Base-by-base conservation (phyloP, 1,140 invertebrate genomes). In the Papilio glaucus region DNA sequence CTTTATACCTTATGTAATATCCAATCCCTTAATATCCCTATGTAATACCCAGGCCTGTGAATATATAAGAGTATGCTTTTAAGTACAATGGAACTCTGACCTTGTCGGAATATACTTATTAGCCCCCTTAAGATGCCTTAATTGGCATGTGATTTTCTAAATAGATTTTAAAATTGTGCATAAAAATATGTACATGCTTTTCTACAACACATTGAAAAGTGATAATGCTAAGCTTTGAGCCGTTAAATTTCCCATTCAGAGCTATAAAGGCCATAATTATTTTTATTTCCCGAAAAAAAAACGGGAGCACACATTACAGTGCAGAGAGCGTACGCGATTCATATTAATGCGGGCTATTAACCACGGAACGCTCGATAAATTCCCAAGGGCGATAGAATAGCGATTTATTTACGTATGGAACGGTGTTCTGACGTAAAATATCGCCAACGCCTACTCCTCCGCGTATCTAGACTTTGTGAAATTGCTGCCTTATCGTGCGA, bases 331-430 rank as follows among this genome's bases (percentile, higher is more conserved):
- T 69, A 69, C 42, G 67, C 67, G 67, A 71, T 77, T 78, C 76
- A 79, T 85, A 84, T 84, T 84, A 85, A 85, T 85, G 77, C 71
- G 69, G 21, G 75, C 82, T 83, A 86, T 86, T 86, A 84, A 77
- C 72, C 62, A 53, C 21, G 38, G 77, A 76, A 76, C 77, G 77
- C 74, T 65, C 78, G 75, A 85, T 82, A 85, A 82, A 84, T 77
- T 80, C 75, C 81, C 71, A n/a, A 53, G 67, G 76, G 79, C 79
- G 82, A 84, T 79, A 79, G 81, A 80, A 79, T 81, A 79, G 72
- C 78, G 76, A 84, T 84, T 79, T 78, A 79, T 84, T 72, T 75
- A 60, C 75, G 76, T 79, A 78, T 79, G 63, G 74, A 75, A 49
- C 69, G 69, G 72, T 42, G 42, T 67, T 61, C 65, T 49, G 71